A percentile compares a stretch with the other conserved stretches of the same genome.
phyloP scores from a whole-genome alignment of 2,797 vertebrate species.

The Helicolenus hilgendorfi region DNA sequence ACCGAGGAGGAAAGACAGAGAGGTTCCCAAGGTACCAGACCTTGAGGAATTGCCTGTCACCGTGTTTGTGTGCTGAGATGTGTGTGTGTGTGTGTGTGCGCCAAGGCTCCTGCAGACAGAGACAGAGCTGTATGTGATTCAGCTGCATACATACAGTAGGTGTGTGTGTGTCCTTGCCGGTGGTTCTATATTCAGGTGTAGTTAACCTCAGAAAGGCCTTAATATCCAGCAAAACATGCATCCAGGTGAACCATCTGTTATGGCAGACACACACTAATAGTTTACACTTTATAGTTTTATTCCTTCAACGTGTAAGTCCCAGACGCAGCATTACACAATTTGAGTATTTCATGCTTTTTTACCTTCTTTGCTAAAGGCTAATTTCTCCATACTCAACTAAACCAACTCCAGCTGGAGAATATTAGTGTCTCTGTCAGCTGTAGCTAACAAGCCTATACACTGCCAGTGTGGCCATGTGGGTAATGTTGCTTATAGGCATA shows the following conservation, averaged over 20 bases:
- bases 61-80: conserved; percentile 31
- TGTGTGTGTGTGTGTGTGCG: conserved; percentile 23
- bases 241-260: conserved; percentile 33
- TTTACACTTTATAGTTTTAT: conserved; percentile 2
- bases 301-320: background rate
- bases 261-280: background rate
- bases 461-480: conserved; percentile 50
- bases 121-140: conserved; percentile 31
- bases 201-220: conserved; percentile 16
- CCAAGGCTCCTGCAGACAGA: conserved; percentile 47
- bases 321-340: conserved; percentile 22
- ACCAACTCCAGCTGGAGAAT: conserved; percentile 73
- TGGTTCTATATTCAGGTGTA: conserved; percentile 21
- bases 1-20: conserved; percentile 35
- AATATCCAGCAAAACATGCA: background rate
- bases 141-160: conserved; percentile 18
- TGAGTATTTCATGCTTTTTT: conserved; percentile 56
- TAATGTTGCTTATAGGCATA: conserved; percentile 52
- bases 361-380: conserved; percentile 66
- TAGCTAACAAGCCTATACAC: conserved; percentile 52
- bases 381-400: conserved; percentile 68
- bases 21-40: conserved; percentile 55
- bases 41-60: conserved; percentile 75
- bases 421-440: conserved; percentile 60
- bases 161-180: conserved; percentile 30